A percentile compares a stretch with the other conserved stretches of the same genome.
Conservation (phyloP, 2,113 vertebrate species). For the Sinocyclocheilus anophthalmus region DNA sequence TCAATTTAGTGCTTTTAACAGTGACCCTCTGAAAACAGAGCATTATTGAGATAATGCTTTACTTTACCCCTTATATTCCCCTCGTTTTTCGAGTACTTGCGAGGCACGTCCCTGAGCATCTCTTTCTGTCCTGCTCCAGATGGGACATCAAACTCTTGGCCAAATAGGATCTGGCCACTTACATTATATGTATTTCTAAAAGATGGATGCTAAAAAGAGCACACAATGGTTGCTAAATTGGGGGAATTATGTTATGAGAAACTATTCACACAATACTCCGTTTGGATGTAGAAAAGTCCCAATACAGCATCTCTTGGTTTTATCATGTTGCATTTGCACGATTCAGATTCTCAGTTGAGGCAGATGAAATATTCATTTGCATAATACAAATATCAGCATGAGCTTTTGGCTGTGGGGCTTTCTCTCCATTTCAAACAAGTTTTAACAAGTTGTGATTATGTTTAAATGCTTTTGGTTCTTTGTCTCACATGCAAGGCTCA, state of each 20-base stretch:
- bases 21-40: conserved; percentile 12
- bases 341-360: not conserved
- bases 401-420: not conserved
- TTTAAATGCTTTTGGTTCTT: conserved; percentile 20
- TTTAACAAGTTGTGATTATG: not conserved
- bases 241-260: conserved; percentile 31
- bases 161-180: conserved; percentile 32
- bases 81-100: conserved; percentile 41
- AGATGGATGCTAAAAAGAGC: conserved; percentile 27
- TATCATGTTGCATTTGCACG: not conserved
- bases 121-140: conserved; percentile 21
- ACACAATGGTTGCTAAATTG: conserved; percentile 23
- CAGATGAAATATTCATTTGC: not conserved
- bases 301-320: not conserved
- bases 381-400: conserved; percentile 10
- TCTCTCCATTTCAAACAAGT: not conserved
- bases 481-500: conserved; percentile 42
- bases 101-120: conserved; percentile 29
- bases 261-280: not conserved
- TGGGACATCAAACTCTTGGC: conserved; percentile 38
- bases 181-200: conserved; percentile 42
- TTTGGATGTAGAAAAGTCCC: not conserved
- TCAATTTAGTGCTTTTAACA: conserved; percentile 41
- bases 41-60: conserved; percentile 26
- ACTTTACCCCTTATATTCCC: conserved; percentile 21